A percentile compares a stretch with the other conserved stretches of the same genome.
phyloP scores from a whole-genome alignment of 2,888 invertebrate species.

The Drosophila pegasa region DNA sequence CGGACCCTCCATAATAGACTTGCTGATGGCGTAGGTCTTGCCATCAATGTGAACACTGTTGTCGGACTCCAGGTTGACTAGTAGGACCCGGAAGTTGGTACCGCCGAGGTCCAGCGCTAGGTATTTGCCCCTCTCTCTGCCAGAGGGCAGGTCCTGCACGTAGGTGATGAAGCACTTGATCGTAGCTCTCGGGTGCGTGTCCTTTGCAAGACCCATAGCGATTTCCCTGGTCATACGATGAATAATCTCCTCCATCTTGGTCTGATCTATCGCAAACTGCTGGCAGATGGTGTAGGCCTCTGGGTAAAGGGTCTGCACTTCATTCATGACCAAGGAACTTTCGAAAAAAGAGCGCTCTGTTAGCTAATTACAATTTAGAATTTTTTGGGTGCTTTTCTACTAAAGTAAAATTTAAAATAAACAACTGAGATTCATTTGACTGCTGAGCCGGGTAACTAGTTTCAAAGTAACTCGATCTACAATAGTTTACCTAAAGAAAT shows the following conservation, averaged over 20 bases:
- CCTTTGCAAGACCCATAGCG: slow-evolving; percentile 90
- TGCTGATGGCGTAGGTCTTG: slow-evolving; percentile 96
- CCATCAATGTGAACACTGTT: slow-evolving; percentile 94
- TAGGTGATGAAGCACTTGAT: slow-evolving; percentile 98
- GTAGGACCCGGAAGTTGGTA: slow-evolving; percentile 97
- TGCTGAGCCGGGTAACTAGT: neutral
- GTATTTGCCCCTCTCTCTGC: slow-evolving; percentile 96
- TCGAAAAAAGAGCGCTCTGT: slow-evolving; percentile 82
- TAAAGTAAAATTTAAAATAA: neutral
- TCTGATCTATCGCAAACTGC: slow-evolving; percentile 90
- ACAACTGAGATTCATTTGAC: neutral
- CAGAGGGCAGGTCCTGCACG: slow-evolving; percentile 96
- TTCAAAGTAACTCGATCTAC: slow-evolving; percentile 1
- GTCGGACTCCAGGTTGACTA: slow-evolving; percentile 91
- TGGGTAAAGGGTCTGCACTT: slow-evolving; percentile 84
- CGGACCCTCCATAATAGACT: slow-evolving; percentile 94
- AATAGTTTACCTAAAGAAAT: too few relatives aligned
- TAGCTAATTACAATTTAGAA: slow-evolving; percentile 16
- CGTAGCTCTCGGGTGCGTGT: slow-evolving; percentile 90
- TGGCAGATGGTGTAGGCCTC: slow-evolving; percentile 89
- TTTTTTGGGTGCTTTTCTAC: neutral
- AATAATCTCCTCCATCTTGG: slow-evolving; percentile 90
- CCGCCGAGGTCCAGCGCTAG: slow-evolving; percentile 98
- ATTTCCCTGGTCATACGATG: slow-evolving; percentile 90
- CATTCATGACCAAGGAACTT: slow-evolving; percentile 94